Evolutionary conservation across 2,113 vertebrate genomes (phyloP).

Genomic region (Sceloporus tristichus): DNA sequence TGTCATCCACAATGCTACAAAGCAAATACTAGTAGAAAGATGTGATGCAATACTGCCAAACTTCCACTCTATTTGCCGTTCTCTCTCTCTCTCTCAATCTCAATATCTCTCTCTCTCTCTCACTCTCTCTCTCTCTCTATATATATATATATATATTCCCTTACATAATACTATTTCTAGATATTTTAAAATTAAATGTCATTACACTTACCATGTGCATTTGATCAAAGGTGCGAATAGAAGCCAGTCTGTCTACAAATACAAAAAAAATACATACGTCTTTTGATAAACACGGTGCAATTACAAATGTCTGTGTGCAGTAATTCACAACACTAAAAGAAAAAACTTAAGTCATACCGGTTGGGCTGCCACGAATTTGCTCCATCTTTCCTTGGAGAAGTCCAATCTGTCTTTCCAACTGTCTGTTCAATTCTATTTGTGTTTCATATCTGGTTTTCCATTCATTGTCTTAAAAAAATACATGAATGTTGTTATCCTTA

Average conservation of each 20-base stretch:
- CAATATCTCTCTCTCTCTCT: too few species aligned
- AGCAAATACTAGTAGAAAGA: neutral
- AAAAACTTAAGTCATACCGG: conserved; percentile 75
- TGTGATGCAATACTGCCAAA: neutral
- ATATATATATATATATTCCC: neutral
- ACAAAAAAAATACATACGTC: conserved; percentile 53
- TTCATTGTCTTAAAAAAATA: conserved; percentile 78
- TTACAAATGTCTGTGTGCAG: neutral
- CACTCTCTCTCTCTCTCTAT: too few species aligned
- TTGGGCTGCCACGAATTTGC: conserved; percentile 79
- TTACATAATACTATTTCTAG: conserved; percentile 18
- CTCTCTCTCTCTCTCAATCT: too few species aligned
- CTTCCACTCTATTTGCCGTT: neutral
- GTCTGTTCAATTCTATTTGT: conserved; percentile 86
- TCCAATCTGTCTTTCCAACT: conserved; percentile 86
- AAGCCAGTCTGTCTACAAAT: conserved; percentile 85
- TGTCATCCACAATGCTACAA: neutral
- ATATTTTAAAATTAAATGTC: conserved; percentile 30
- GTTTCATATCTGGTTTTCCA: conserved; percentile 91
- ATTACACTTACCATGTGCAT: conserved; percentile 85
- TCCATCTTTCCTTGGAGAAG: conserved; percentile 82
- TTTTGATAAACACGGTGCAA: conserved; percentile 3
- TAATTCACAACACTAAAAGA: neutral
- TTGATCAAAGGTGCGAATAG: conserved; percentile 84
- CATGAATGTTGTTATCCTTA: neutral